These are phyloP conservation scores for Lissocephala sabroskyi DNA, from an alignment of 2,888 invertebrate genomes.

Conservation along the genomic window DNA sequence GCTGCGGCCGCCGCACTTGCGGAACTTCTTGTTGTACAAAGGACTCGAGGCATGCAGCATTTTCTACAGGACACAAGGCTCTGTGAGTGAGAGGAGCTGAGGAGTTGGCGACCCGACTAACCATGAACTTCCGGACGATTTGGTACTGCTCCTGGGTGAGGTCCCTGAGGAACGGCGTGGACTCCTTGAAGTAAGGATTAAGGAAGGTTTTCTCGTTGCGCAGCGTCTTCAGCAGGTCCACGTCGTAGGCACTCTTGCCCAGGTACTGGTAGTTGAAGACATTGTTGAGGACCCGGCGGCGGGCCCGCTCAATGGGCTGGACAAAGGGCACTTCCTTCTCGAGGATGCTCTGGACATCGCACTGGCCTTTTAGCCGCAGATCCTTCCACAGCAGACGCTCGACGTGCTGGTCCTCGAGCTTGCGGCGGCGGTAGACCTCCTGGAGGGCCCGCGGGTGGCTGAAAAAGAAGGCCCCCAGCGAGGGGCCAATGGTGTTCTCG, in stretches of 20 bases:
- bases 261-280: slow-evolving; percentile 60
- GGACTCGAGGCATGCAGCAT: slow-evolving; percentile 66
- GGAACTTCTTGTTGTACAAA: slow-evolving; percentile 46
- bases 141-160: slow-evolving; percentile 37
- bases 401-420: slow-evolving; percentile 25
- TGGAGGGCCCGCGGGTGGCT: too few species aligned
- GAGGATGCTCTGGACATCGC: slow-evolving; percentile 59
- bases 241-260: slow-evolving; percentile 52
- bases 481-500: too few species aligned
- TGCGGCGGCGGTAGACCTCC: too few species aligned
- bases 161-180: slow-evolving; percentile 39
- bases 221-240: slow-evolving; percentile 44
- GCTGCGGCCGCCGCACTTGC: slow-evolving; percentile 30
- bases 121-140: slow-evolving; percentile 53
- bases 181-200: slow-evolving; percentile 32
- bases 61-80: slow-evolving; percentile 45
- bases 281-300: slow-evolving; percentile 37
- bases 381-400: slow-evolving; percentile 58
- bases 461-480: too few species aligned
- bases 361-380: slow-evolving; percentile 42
- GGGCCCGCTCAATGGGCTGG: slow-evolving; percentile 51
- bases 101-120: slow-evolving; percentile 16
- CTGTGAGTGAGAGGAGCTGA: too few species aligned
- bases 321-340: slow-evolving; percentile 39
- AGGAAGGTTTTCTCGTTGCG: slow-evolving; percentile 37